Evolutionary conservation across 2,888 invertebrate genomes (phyloP).

Genomic region (Papilio demoleus): DNA sequence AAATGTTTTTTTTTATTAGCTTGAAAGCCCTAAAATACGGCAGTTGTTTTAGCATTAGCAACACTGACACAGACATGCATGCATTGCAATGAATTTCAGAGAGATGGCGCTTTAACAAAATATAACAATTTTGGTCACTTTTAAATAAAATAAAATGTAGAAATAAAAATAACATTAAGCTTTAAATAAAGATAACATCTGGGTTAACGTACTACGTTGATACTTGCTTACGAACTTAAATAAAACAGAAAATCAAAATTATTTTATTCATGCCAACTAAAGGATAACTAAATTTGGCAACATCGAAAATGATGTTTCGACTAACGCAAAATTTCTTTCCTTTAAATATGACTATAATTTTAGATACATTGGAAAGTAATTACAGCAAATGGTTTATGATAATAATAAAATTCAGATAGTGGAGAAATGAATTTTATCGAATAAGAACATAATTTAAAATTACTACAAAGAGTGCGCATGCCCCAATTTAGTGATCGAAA

Average conservation of each 20-base stretch:
- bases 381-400: not conserved
- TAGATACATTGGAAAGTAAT: not conserved
- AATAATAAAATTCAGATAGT: not conserved
- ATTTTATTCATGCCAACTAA: too few species aligned
- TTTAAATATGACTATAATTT: not conserved
- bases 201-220: too few species aligned
- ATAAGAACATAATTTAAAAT: not conserved
- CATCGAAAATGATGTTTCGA: not conserved
- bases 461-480: conserved; percentile 59
- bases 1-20: too few species aligned
- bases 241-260: not conserved
- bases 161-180: not conserved
- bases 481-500: conserved; percentile 61
- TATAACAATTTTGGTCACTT: too few species aligned
- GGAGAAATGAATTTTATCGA: not conserved
- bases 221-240: too few species aligned
- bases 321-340: not conserved
- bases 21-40: too few species aligned
- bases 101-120: conserved; percentile 2
- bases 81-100: not conserved
- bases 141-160: too few species aligned
- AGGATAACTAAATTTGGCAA: not conserved
- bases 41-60: too few species aligned
- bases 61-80: too few species aligned
- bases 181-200: too few species aligned